Evolutionary conservation across 2,888 invertebrate genomes (phyloP).

Genomic region (Eledone cirrhosa): DNA sequence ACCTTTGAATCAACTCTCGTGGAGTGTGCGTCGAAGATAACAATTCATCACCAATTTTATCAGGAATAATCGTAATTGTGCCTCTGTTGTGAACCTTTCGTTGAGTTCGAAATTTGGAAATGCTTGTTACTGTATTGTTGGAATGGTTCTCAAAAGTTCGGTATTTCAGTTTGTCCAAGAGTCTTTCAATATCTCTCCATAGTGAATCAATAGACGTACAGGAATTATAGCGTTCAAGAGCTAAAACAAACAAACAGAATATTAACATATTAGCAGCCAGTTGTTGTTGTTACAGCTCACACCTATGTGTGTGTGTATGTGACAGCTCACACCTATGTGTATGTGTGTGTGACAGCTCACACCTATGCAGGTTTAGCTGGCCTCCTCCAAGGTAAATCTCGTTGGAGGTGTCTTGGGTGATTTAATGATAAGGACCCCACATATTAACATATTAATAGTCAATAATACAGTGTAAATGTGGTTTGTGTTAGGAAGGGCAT

Average conservation of each 20-base stretch:
- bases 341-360: no score
- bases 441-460: no score
- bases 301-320: no score
- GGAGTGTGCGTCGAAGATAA: background rate
- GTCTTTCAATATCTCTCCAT: background rate
- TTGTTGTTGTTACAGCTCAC: no score
- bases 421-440: no score
- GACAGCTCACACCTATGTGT: no score
- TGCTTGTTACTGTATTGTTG: background rate
- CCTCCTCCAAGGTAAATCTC: no score
- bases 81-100: background rate
- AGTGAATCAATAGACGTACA: background rate
- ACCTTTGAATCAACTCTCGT: background rate
- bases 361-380: no score
- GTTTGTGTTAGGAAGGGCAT: no score
- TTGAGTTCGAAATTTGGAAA: background rate
- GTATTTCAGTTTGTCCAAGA: constrained; percentile 3
- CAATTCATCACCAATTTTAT: constrained; percentile 17
- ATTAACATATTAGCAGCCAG: background rate
- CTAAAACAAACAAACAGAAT: background rate
- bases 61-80: background rate
- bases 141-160: background rate
- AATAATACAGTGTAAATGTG: no score
- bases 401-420: no score
- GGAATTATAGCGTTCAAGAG: constrained; percentile 12